Percentiles rank a stretch among this genome's conserved stretches.
Evolutionary conservation across 2,888 invertebrate species (phyloP).

Genomic region (Nomada goodeniana): DNA sequence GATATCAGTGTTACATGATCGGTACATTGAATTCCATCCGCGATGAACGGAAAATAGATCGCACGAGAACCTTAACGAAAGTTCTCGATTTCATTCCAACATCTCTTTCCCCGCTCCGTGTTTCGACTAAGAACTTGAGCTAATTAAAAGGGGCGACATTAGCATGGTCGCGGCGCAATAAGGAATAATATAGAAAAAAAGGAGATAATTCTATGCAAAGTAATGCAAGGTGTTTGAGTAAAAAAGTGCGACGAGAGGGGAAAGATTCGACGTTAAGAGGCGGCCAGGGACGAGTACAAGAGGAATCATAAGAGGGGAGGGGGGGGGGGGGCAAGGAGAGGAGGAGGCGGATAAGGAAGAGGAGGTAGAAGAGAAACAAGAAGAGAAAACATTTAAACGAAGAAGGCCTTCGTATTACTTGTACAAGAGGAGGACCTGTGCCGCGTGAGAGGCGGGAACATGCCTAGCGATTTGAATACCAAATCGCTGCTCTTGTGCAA

Average conservation of each 20-base stretch:
- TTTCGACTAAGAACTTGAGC: neutral
- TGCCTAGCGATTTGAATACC: constrained; percentile 79
- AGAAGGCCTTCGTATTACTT: constrained; percentile 49
- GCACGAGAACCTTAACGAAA: neutral
- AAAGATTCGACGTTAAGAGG: constrained; percentile 31
- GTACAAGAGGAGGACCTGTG: constrained; percentile 49
- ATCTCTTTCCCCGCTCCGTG: neutral
- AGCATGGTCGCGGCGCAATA: neutral
- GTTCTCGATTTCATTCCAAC: neutral
- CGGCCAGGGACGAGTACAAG: constrained; percentile 12
- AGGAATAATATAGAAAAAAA: neutral
- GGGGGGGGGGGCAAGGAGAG: neutral
- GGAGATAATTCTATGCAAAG: neutral
- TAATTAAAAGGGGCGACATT: neutral
- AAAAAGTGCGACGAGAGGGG: constrained; percentile 32
- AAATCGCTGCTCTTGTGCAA: constrained; percentile 77
- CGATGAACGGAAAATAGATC: neutral
- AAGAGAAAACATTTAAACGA: constrained; percentile 56
- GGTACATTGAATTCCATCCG: neutral
- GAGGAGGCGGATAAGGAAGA: constrained; percentile 2
- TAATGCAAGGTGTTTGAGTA: constrained; percentile 29
- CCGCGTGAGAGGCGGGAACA: constrained; percentile 68
- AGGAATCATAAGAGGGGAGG: constrained; percentile 9
- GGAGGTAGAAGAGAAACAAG: constrained; percentile 39
- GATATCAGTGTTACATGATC: constrained; percentile 10